Base-by-base conservation (phyloP, 2,797 vertebrate species). In the Trachurus trachurus region DNA sequence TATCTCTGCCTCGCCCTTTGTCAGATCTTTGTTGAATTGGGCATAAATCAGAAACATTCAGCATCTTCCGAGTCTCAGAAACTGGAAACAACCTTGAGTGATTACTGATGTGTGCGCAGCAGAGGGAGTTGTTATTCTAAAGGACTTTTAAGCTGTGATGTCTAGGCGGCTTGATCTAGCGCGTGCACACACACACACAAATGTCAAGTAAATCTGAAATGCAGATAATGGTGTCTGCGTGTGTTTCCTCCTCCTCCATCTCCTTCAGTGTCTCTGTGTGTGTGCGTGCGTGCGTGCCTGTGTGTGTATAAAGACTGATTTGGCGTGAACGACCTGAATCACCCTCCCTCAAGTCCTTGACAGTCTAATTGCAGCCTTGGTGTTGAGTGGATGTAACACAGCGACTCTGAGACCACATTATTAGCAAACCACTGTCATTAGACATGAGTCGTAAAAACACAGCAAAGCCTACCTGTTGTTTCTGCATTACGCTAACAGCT, bases 361-460 rank as follows among this genome's bases (percentile, higher is more conserved):
- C 63, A 67, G 71, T 45, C 26, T 84, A 71, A 85, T 81, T 81
- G 64, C 19, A 78, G 59, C 61, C 40, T 59, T 34, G 29, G 29
- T 39, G 72, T 70, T 44, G 53, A 76, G 62, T 58, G 31, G 37
- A 34, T 61, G 66, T 62, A 67, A 71, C 66, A n/a, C 10, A 3
- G 34, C 39, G 39, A 45, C 50, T 74, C 49, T 64, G 19, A 50
- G 47, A 64, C 44, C 29, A 40, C 50, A 29, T 78, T 44, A 54
- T 76, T 73, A 69, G 65, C 67, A 56, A 71, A 82, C 29, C 73
- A 62, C 72, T 64, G 57, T 77, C 66, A 85, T 80, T 74, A 76
- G 3, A 44, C 71, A 39, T 31, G 39, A 57, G 54, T n/a, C 6
- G 9, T 64, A 29, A 31, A 61, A n/a, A 26, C 47, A 50, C 60